Conservation (phyloP, 1,140 invertebrate genomes). For the Hypsibius dujardini region DNA sequence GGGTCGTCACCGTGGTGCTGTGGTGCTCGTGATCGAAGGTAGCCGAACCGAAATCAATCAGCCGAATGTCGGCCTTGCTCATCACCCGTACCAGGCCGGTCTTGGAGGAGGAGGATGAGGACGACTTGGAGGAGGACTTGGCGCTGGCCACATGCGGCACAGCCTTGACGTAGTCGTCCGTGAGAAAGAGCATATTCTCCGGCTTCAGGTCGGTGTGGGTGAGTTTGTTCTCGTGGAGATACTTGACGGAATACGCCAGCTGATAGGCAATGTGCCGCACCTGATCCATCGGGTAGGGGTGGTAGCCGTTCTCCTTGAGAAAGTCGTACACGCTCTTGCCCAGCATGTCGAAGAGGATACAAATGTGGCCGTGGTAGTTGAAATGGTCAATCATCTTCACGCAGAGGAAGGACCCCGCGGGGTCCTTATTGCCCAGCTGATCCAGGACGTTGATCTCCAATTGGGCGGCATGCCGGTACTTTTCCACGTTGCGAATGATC, state of each 20-base stretch:
- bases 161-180: conserved; percentile 71
- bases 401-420: conserved; percentile 62
- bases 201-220: conserved; percentile 99
- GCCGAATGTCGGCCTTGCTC: conserved; percentile 73
- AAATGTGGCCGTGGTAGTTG: conserved; percentile 97
- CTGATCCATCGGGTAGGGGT: conserved; percentile 90
- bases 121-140: background rate
- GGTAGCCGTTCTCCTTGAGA: conserved; percentile 96
- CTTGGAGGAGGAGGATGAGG: background rate
- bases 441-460: conserved; percentile 97
- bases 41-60: conserved; percentile 98
- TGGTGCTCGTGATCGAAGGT: conserved; percentile 99
- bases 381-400: conserved; percentile 98
- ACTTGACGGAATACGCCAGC: conserved; percentile 86
- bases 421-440: conserved; percentile 81
- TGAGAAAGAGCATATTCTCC: conserved; percentile 94
- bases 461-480: conserved; percentile 95
- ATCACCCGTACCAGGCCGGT: conserved; percentile 45
- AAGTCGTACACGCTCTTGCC: conserved; percentile 99
- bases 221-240: conserved; percentile 82
- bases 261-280: conserved; percentile 95
- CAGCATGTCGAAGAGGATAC: conserved; percentile 95
- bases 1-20: conserved; percentile 93
- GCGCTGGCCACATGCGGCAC: conserved; percentile 30
- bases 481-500: conserved; percentile 99